Evolutionary conservation across 2,888 invertebrate species (phyloP).

Genomic region (Caenorhabditis drosophilae): DNA sequence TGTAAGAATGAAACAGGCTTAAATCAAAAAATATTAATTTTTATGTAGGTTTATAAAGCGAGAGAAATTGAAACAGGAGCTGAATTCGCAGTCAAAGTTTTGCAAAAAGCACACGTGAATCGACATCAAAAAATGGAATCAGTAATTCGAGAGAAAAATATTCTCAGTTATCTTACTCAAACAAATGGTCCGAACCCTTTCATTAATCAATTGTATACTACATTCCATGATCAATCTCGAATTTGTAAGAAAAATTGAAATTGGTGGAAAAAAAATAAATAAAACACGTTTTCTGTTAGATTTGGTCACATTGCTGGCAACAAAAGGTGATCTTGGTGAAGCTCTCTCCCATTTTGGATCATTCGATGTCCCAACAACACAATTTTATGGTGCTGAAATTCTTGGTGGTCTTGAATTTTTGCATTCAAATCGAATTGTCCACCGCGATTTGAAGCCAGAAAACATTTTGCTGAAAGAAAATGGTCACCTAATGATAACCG

Average conservation of each 20-base stretch:
- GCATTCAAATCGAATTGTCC: slow-evolving; percentile 56
- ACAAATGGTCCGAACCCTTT: slow-evolving; percentile 77
- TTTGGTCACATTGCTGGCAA: slow-evolving; percentile 92
- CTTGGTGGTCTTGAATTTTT: slow-evolving; percentile 56
- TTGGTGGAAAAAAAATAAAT: background rate
- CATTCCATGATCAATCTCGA: slow-evolving; percentile 83
- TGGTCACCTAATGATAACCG: slow-evolving; percentile 94
- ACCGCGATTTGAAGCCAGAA: slow-evolving; percentile 89
- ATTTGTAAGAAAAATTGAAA: slow-evolving; percentile 72
- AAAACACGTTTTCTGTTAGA: slow-evolving; percentile 71
- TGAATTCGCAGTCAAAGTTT: slow-evolving; percentile 38
- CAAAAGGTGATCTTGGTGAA: slow-evolving; percentile 89
- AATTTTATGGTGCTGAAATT: slow-evolving; percentile 88
- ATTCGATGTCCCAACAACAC: slow-evolving; percentile 86
- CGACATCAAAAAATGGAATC: slow-evolving; percentile 74
- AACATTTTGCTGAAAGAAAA: slow-evolving; percentile 92
- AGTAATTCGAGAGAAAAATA: slow-evolving; percentile 91
- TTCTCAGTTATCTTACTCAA: slow-evolving; percentile 83
- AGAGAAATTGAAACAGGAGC: slow-evolving; percentile 15
- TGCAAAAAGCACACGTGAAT: slow-evolving; percentile 30
- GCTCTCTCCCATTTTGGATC: slow-evolving; percentile 88
- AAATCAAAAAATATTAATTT: background rate
- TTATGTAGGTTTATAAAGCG: slow-evolving; percentile 38
- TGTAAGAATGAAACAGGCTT: slow-evolving; percentile 72
- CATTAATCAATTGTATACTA: slow-evolving; percentile 90